Conservation (phyloP, 2,797 vertebrate genomes). For the Hyperoplus immaculatus region DNA sequence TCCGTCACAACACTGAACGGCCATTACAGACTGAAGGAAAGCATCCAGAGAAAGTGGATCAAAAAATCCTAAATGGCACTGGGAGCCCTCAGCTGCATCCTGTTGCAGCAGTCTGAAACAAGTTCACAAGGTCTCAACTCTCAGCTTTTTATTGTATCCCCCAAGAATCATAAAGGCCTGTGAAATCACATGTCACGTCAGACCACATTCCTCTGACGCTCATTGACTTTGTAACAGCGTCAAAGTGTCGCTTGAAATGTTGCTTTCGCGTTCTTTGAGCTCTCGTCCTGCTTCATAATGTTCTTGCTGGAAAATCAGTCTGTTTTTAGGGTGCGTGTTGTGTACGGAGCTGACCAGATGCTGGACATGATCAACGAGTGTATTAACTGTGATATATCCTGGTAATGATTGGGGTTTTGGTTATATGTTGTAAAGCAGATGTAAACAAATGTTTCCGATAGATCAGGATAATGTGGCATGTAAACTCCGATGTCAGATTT, state of each 20-base stretch:
- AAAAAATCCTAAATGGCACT: slow-evolving; percentile 60
- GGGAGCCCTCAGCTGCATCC: slow-evolving; percentile 86
- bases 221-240: slow-evolving; percentile 34
- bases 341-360: neutral
- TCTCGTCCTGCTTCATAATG: neutral
- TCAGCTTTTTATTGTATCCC: slow-evolving; percentile 73
- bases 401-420: neutral
- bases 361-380: neutral
- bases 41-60: slow-evolving; percentile 34
- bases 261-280: neutral
- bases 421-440: neutral
- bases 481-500: neutral
- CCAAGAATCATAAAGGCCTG: slow-evolving; percentile 59
- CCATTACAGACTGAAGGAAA: slow-evolving; percentile 46
- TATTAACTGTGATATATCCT: too few relatives aligned
- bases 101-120: slow-evolving; percentile 71
- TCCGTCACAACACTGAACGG: slow-evolving; percentile 40
- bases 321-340: neutral
- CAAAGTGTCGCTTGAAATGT: slow-evolving; percentile 4
- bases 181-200: slow-evolving; percentile 72
- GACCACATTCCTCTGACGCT: slow-evolving; percentile 56
- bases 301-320: neutral
- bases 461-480: neutral
- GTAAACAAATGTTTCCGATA: neutral
- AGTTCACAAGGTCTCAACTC: slow-evolving; percentile 72